A percentile compares a stretch with the other conserved stretches of the same genome.
These are phyloP conservation scores for Euproctis similis DNA, from an alignment of 2,888 invertebrate species.

Conservation along the genomic window DNA sequence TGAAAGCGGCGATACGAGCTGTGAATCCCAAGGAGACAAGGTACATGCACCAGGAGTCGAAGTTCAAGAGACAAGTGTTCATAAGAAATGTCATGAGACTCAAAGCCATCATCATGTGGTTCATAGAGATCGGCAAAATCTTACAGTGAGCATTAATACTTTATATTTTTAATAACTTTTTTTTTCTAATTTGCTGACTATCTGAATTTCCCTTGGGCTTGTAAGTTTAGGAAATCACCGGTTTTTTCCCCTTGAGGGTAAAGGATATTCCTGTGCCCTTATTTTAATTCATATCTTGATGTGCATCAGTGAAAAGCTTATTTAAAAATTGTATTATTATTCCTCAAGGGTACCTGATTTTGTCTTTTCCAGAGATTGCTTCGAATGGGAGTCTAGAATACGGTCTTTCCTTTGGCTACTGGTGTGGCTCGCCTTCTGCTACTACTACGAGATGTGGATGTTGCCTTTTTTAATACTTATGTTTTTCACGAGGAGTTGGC, in stretches of 20 bases:
- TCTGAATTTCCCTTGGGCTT: no score
- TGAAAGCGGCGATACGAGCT: constrained; percentile 93
- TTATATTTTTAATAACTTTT: neutral
- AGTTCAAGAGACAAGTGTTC: constrained; percentile 96
- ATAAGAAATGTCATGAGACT: constrained; percentile 94
- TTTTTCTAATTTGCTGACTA: neutral
- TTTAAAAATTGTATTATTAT: no score
- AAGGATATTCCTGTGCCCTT: no score
- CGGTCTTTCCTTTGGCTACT: constrained; percentile 89
- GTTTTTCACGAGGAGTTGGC: constrained; percentile 80
- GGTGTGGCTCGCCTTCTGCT: constrained; percentile 90
- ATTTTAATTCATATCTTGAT: no score
- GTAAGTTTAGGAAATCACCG: no score
- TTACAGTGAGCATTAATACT: constrained; percentile 82
- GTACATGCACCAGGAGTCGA: constrained; percentile 94
- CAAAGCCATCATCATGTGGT: constrained; percentile 90
- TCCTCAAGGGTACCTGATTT: no score
- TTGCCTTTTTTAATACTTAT: constrained; percentile 88
- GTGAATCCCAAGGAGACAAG: constrained; percentile 97
- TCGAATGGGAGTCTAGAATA: constrained; percentile 96
- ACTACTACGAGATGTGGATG: constrained; percentile 97
- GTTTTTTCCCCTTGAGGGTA: no score
- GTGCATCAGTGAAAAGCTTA: no score
- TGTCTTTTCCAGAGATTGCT: constrained; percentile 93
- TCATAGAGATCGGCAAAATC: constrained; percentile 92